These are phyloP conservation scores for Kradibia gibbosae DNA, from an alignment of 1,140 invertebrate species.

Conservation along the genomic window DNA sequence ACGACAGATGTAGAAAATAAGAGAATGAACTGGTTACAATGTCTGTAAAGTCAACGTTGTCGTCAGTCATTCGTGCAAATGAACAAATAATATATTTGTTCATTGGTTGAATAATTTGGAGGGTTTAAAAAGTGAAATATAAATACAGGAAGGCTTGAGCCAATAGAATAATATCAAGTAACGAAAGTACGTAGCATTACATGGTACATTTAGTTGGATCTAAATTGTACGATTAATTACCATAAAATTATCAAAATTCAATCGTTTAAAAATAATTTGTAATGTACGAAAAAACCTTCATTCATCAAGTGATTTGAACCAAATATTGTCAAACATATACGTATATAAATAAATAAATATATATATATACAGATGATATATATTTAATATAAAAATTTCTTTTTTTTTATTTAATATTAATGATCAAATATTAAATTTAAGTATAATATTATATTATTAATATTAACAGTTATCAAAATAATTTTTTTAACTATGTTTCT, in stretches of 20 bases:
- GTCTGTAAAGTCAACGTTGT: not conserved
- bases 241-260: not conserved
- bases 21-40: not conserved
- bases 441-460: too few relatives aligned
- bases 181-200: not conserved
- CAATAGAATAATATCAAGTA: not conserved
- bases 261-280: not conserved
- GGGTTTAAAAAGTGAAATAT: not conserved
- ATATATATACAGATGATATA: too few relatives aligned
- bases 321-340: not conserved
- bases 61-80: not conserved
- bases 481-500: too few relatives aligned
- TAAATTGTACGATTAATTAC: not conserved
- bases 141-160: not conserved
- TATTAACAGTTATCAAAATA: too few relatives aligned
- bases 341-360: too few relatives aligned
- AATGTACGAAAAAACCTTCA: not conserved
- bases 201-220: not conserved
- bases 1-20: not conserved
- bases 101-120: slow-evolving; percentile 11
- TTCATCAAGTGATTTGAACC: not conserved
- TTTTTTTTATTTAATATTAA: too few relatives aligned
- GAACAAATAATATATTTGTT: slow-evolving; percentile 4
- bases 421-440: too few relatives aligned
- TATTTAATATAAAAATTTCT: too few relatives aligned